Percentiles rank a stretch among this genome's conserved stretches.
phyloP scores from a whole-genome alignment of 2,888 invertebrate genomes.

The Protophormia terraenovae region DNA sequence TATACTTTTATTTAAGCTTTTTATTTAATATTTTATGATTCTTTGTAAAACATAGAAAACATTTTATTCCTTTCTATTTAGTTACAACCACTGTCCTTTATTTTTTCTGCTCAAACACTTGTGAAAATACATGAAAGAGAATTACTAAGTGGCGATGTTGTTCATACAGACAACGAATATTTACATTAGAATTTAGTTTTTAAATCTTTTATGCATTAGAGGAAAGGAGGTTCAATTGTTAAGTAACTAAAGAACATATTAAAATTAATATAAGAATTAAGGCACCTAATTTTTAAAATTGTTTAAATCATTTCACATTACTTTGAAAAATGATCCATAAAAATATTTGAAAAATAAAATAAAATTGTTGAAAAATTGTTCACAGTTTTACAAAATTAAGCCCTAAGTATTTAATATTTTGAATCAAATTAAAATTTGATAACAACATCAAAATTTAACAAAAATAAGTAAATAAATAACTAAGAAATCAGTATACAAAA shows the following conservation, averaged over 20 bases:
- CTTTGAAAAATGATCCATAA: no score
- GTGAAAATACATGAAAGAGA: conserved; percentile 21
- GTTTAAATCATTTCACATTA: no score
- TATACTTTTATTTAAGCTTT: not conserved
- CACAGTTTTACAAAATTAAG: no score
- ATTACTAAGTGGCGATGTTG: conserved; percentile 33
- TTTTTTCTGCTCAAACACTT: conserved; percentile 8
- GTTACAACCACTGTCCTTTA: not conserved
- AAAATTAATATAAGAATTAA: not conserved
- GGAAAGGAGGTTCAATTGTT: not conserved
- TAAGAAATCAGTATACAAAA: no score
- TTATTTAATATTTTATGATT: not conserved
- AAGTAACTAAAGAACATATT: not conserved
- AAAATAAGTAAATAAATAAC: no score
- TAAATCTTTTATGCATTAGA: not conserved
- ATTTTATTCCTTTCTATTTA: not conserved
- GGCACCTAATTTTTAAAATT: no score
- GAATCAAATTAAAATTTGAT: no score
- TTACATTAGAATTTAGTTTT: conserved; percentile 23
- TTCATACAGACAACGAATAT: conserved; percentile 11
- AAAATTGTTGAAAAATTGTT: no score
- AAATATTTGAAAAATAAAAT: no score
- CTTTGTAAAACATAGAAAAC: not conserved
- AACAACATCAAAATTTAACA: no score
- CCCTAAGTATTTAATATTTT: no score